Conservation (phyloP, 2,888 invertebrate species). For the Parelbella ahira region DNA sequence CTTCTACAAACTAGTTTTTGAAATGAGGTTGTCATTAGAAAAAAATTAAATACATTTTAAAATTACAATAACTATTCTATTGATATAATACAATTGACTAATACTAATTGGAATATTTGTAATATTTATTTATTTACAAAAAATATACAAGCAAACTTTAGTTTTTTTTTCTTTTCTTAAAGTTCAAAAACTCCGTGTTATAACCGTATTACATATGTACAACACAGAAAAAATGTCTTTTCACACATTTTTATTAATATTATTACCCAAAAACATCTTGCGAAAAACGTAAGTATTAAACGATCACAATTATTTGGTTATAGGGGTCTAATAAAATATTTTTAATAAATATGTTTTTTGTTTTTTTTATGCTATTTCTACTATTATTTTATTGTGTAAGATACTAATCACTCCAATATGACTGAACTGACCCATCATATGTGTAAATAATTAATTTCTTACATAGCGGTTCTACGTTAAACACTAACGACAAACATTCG, state of each 20-base stretch:
- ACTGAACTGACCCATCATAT: neutral
- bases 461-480: neutral
- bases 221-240: too few relatives aligned
- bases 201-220: too few relatives aligned
- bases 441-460: constrained; percentile 1
- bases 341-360: too few relatives aligned
- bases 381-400: too few relatives aligned
- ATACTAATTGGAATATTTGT: constrained; percentile 71
- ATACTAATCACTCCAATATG: constrained; percentile 13
- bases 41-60: constrained; percentile 55
- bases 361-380: too few relatives aligned
- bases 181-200: too few relatives aligned
- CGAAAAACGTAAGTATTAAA: constrained; percentile 25
- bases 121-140: constrained; percentile 60
- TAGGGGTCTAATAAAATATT: constrained; percentile 31
- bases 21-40: constrained; percentile 43
- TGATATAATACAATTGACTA: constrained; percentile 73
- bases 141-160: too few relatives aligned
- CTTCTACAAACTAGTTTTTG: constrained; percentile 30
- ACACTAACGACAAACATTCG: too few relatives aligned
- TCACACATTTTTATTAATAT: too few relatives aligned
- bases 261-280: constrained; percentile 34
- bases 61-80: constrained; percentile 59
- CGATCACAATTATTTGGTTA: constrained; percentile 45
- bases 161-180: too few relatives aligned